phyloP scores from a whole-genome alignment of 2,113 vertebrate species.

The chimpanzee (Pan troglodytes) region NHGRI_mPanTro3-v2.1_pri NC_072401.2:60845001-60845500 shows the following conservation, averaged over 20 bases:
- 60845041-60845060: background rate
- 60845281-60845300: background rate
- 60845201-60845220: background rate
- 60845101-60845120: background rate
- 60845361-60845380: background rate
- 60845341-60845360: background rate
- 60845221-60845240: background rate
- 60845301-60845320: background rate
- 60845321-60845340: background rate
- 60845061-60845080: background rate
- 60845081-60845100: background rate
- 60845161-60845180: background rate
- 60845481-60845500: background rate
- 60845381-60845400: background rate
- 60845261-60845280: background rate
- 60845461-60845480: background rate
- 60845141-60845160: background rate
- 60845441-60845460: background rate
- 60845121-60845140: accelerated
- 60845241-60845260: background rate
- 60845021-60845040: background rate
- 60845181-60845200: background rate
- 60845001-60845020: background rate
- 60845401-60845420: background rate
- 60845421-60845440: background rate